Evolutionary conservation across 2,113 vertebrate species (phyloP).

Genomic region (Thinocorus orbignyianus): DNA sequence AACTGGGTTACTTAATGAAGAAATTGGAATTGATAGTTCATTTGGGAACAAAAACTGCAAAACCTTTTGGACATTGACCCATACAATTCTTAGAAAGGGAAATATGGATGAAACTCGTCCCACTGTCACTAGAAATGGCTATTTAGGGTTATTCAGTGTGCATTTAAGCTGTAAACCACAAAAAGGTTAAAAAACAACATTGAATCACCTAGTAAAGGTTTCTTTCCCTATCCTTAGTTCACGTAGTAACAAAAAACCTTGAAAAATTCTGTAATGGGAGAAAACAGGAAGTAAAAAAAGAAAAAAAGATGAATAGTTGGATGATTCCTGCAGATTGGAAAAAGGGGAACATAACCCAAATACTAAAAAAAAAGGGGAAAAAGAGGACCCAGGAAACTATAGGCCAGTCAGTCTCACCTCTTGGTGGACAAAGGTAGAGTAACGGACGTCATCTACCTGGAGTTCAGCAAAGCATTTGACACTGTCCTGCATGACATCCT

Average conservation of each 20-base stretch:
- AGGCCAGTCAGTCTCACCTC: too few relatives aligned
- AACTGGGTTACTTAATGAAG: not conserved
- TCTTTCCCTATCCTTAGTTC: not conserved
- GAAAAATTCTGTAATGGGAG: rapidly evolving
- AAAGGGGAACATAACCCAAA: too few relatives aligned
- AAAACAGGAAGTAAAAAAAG: not conserved
- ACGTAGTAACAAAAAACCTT: not conserved
- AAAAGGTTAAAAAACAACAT: not conserved
- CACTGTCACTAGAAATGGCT: not conserved
- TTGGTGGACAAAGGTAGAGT: too few relatives aligned
- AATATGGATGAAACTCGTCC: not conserved
- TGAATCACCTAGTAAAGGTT: not conserved
- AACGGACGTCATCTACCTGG: too few relatives aligned
- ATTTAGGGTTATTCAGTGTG: not conserved
- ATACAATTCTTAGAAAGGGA: not conserved
- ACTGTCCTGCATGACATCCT: too few relatives aligned
- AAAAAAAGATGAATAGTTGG: not conserved
- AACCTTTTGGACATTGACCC: not conserved
- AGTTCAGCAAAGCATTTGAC: too few relatives aligned
- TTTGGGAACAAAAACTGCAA: not conserved
- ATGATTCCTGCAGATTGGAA: too few relatives aligned
- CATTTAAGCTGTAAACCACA: not conserved
- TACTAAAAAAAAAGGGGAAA: too few relatives aligned
- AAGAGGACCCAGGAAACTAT: too few relatives aligned
- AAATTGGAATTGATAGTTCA: not conserved